Conservation (phyloP, 2,113 vertebrate genomes). For the Orthonyx spaldingii region DNA sequence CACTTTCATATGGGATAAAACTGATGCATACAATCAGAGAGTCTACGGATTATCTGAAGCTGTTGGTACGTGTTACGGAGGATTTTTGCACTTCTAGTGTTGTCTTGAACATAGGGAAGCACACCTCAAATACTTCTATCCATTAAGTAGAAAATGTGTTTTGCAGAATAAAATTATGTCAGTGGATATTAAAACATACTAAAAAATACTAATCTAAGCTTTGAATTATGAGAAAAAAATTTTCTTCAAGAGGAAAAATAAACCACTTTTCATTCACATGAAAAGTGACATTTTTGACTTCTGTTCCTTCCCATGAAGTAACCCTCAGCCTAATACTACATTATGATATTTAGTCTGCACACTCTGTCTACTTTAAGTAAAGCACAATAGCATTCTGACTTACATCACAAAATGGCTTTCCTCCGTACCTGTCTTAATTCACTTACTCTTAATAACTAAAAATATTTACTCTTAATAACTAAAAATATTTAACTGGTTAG, state of each 20-base stretch:
- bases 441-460: neutral
- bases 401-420: neutral
- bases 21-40: constrained; percentile 94
- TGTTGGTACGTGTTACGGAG: constrained; percentile 78
- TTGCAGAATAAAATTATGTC: neutral
- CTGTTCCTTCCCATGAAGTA: neutral
- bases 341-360: neutral
- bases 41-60: constrained; percentile 95
- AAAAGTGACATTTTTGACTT: neutral
- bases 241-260: neutral
- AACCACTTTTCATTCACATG: neutral
- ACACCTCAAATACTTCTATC: neutral
- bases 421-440: neutral
- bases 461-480: neutral
- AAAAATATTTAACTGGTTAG: too few species aligned
- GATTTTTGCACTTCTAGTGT: neutral
- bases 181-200: neutral
- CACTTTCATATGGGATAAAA: constrained; percentile 99
- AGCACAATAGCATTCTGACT: neutral
- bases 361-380: neutral
- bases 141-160: neutral
- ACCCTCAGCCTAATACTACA: neutral
- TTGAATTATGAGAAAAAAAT: neutral
- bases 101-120: neutral
- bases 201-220: neutral